Evolutionary conservation across 2,888 invertebrate genomes (phyloP).

Genomic region (Morpho achilles): DNA sequence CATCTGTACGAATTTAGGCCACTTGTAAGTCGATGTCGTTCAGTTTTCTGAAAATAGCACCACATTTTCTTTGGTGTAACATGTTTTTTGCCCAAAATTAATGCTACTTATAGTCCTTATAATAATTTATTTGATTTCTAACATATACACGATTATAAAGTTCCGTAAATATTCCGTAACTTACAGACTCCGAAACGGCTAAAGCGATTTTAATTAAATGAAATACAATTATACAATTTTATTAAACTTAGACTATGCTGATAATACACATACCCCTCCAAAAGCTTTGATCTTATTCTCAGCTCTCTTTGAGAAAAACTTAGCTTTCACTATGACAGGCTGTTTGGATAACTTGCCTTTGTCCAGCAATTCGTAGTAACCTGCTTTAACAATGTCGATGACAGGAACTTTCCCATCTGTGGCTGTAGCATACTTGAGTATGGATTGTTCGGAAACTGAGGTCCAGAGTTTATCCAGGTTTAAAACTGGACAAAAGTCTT

Average conservation of each 20-base stretch:
- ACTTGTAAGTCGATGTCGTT: neutral
- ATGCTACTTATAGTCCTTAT: no score
- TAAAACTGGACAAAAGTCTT: constrained; percentile 94
- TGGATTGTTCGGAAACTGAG: constrained; percentile 94
- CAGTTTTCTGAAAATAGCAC: no score
- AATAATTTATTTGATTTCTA: no score
- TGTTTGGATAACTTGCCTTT: constrained; percentile 98
- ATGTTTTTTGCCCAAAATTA: no score
- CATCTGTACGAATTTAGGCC: neutral
- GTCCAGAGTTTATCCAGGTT: constrained; percentile 99
- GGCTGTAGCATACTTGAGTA: constrained; percentile 88
- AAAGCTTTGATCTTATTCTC: constrained; percentile 98
- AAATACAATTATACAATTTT: constrained; percentile 45
- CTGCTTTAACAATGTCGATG: constrained; percentile 96
- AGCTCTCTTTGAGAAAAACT: constrained; percentile 98
- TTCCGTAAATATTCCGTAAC: no score
- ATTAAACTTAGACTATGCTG: constrained; percentile 85
- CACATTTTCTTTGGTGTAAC: no score
- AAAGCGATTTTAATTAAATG: no score
- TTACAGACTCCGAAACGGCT: no score
- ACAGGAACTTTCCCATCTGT: constrained; percentile 96
- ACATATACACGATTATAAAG: no score
- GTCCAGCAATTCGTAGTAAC: constrained; percentile 98
- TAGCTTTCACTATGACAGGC: constrained; percentile 99
- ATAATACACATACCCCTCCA: constrained; percentile 97